Conservation (phyloP, 2,888 invertebrate species). For the Drosophila conformis region DNA sequence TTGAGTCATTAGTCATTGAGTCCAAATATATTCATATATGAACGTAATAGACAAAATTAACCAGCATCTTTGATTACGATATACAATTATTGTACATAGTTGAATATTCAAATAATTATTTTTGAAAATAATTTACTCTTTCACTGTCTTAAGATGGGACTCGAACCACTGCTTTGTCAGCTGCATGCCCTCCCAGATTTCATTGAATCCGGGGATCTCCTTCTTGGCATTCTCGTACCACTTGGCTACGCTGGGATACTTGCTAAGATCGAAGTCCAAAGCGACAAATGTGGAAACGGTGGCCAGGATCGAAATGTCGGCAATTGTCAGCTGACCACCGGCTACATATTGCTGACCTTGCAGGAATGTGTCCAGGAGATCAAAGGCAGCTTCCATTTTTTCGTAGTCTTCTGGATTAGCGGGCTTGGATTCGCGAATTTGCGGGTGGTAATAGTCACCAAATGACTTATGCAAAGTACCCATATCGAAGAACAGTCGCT, state of each 20-base stretch:
- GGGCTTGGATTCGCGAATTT: slow-evolving; percentile 86
- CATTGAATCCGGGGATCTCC: slow-evolving; percentile 87
- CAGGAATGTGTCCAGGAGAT: slow-evolving; percentile 89
- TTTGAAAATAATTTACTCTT: slow-evolving; percentile 1
- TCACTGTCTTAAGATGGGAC: background rate
- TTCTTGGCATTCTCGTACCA: slow-evolving; percentile 87
- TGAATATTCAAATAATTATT: background rate
- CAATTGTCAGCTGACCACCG: slow-evolving; percentile 90
- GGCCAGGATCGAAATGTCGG: slow-evolving; percentile 90
- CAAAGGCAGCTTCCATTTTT: slow-evolving; percentile 89
- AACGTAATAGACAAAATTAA: background rate
- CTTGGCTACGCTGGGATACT: slow-evolving; percentile 88
- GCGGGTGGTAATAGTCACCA: slow-evolving; percentile 88
- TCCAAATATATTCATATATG: background rate
- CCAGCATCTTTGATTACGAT: background rate
- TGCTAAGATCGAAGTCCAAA: slow-evolving; percentile 88
- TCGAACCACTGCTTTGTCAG: slow-evolving; percentile 80
- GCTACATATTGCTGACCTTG: slow-evolving; percentile 89
- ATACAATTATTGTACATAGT: background rate
- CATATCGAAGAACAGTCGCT: slow-evolving; percentile 92
- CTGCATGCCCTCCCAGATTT: slow-evolving; percentile 86
- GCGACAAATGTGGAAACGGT: slow-evolving; percentile 89
- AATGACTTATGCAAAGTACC: slow-evolving; percentile 89
- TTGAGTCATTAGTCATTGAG: background rate
- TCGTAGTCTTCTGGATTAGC: slow-evolving; percentile 88